Conservation (phyloP, 2,888 invertebrate species). For the Agrotis clavis region DNA sequence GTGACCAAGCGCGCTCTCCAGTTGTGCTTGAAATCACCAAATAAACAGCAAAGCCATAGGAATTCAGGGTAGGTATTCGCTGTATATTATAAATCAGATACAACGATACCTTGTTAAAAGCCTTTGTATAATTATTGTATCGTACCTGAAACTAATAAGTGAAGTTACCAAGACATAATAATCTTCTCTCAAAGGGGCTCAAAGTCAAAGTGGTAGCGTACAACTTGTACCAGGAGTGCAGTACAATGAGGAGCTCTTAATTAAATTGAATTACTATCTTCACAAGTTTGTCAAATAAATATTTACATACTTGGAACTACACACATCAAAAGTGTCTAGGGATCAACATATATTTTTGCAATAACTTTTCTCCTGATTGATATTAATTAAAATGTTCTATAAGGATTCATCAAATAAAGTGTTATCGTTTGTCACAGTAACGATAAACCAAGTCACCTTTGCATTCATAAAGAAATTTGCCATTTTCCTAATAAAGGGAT, state of each 20-base stretch:
- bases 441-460: too few species aligned
- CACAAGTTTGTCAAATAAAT: constrained; percentile 8
- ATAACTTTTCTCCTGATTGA: too few species aligned
- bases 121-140: constrained; percentile 1
- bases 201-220: background rate
- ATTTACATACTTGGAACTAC: background rate
- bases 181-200: background rate
- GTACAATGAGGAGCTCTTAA: constrained; percentile 3
- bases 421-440: too few species aligned
- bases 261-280: constrained; percentile 15
- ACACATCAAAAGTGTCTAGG: too few species aligned
- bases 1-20: too few species aligned
- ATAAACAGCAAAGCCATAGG: too few species aligned
- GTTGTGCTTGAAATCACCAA: too few species aligned
- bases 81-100: background rate
- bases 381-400: too few species aligned
- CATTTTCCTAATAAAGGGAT: too few species aligned
- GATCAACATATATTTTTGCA: too few species aligned
- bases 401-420: too few species aligned
- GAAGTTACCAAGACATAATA: background rate
- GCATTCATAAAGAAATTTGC: too few species aligned
- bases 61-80: background rate
- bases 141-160: constrained; percentile 10
- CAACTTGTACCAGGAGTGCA: constrained; percentile 6
- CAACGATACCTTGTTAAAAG: background rate